Base-by-base conservation (phyloP, 2,888 invertebrate species). In the Eucera pruinosa region DNA sequence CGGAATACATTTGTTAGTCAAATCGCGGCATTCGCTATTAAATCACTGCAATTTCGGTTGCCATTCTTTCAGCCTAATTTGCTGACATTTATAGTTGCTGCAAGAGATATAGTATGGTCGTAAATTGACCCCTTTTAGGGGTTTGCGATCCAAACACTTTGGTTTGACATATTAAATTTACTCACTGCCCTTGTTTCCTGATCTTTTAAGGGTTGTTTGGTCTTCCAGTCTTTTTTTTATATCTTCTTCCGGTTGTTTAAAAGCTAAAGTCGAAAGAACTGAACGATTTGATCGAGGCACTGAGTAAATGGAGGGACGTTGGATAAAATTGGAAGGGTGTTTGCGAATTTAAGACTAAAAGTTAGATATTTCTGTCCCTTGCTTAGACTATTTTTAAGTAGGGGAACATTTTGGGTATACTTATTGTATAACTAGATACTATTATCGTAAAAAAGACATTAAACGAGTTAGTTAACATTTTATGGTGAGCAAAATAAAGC, bases 1-100 rank as follows among this genome's bases (percentile, higher is more conserved):
- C 48, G n/a, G n/a, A n/a, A n/a, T 20, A 6, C 69, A 83, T 83
- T 74, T 83, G 83, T 61, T 81, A 83, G 76, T 83, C 83, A 83
- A 83, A 83, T 83, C 58, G 68, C 23, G 30, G 41, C 23, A 58
- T 62, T 47, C 54, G 60, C 57, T 66, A 77, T 83, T 81, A 73
- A 79, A 83, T 75, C 67, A 66, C 50, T 15, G 11, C 52, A 43
- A 48, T 45, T 62, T 27, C 67, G 27, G 33, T 30, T 23, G n/a
- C n/a, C n/a, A n/a, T 20, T 30, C 33, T 27, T 18, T 9, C 50
- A 45, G 25, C 41, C 60, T 61, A 70, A 71, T 82, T n/a, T 68
- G 77, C 71, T 58, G 71, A 84, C 83, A 82, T 84, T 83, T 80
- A 39, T 69, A 50, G 30, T 61, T 33, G 62, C 45, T 73, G 76